Conservation (phyloP, 2,113 vertebrate genomes). For the Prunella himalayana region DNA sequence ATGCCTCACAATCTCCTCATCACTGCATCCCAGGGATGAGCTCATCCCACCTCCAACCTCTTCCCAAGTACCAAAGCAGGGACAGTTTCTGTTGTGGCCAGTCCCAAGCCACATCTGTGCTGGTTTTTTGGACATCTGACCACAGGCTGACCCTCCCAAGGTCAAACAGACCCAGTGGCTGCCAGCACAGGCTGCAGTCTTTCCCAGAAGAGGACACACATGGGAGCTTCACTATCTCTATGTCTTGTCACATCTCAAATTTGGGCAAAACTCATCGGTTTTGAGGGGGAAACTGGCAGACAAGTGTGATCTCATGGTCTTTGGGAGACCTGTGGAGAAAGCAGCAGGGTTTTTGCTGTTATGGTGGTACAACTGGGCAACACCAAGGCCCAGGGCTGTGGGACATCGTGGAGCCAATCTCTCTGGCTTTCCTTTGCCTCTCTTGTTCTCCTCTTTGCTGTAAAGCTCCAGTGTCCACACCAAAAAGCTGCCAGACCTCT, state of each 20-base stretch:
- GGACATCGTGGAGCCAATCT: background rate
- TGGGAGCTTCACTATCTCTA: background rate
- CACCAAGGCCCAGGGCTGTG: background rate
- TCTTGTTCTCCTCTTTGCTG: background rate
- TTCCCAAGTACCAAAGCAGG: background rate
- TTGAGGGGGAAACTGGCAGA: background rate
- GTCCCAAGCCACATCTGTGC: background rate
- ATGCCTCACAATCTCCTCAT: background rate
- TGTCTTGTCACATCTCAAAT: background rate
- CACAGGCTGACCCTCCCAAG: fast-evolving
- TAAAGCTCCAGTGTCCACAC: background rate
- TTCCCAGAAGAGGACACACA: background rate
- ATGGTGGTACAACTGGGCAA: background rate
- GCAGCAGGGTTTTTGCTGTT: background rate
- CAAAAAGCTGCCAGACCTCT: background rate
- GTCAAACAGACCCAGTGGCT: background rate
- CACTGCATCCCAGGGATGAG: background rate
- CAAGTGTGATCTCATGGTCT: background rate
- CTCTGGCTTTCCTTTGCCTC: background rate
- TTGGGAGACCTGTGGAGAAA: background rate
- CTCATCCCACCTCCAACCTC: background rate
- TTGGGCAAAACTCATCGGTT: background rate
- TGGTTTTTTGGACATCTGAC: fast-evolving
- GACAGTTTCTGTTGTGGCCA: background rate
- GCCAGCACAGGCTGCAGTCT: background rate